Conservation (phyloP, 1,140 invertebrate genomes). For the Bombus soroeensis region DNA sequence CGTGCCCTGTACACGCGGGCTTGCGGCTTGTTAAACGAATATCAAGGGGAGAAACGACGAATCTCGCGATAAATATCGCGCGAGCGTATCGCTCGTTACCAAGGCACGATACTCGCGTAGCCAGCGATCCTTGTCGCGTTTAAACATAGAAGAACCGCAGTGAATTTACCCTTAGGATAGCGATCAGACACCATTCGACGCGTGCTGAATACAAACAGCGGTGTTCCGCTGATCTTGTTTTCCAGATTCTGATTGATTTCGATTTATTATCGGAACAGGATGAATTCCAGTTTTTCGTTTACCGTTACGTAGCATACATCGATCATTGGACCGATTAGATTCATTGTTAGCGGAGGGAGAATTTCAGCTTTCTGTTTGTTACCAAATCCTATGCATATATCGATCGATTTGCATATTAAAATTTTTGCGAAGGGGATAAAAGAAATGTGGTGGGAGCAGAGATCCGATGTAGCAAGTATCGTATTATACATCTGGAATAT, state of each 20-base stretch:
- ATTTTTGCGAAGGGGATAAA: no score
- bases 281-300: not conserved
- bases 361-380: no score
- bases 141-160: slow-evolving; percentile 52
- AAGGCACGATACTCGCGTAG: not conserved
- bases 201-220: no score
- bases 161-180: slow-evolving; percentile 4
- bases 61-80: slow-evolving; percentile 55
- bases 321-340: no score
- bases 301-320: no score
- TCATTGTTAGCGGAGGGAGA: no score
- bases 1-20: not conserved
- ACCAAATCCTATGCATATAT: no score
- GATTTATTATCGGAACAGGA: not conserved
- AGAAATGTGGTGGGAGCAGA: no score
- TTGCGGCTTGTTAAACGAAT: slow-evolving; percentile 34
- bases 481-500: no score
- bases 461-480: no score
- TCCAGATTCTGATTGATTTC: not conserved
- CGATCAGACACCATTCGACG: no score
- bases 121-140: slow-evolving; percentile 5
- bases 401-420: no score
- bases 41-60: not conserved
- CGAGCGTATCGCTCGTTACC: slow-evolving; percentile 26
- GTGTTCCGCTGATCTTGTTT: not conserved